Conservation (phyloP, 2,888 invertebrate genomes). For the Schrankia costaestrigalis region DNA sequence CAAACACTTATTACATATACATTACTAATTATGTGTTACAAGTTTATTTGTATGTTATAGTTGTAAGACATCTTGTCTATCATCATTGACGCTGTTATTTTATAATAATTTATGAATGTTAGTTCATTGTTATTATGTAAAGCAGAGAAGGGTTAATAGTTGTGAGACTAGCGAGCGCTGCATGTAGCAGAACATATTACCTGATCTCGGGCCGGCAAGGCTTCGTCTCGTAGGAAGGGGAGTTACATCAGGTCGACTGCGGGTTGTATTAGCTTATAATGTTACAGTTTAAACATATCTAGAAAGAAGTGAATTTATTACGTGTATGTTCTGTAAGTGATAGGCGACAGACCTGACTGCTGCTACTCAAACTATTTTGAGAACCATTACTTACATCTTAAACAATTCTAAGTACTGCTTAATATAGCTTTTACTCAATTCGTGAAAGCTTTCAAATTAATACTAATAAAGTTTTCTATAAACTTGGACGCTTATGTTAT, state of each 20-base stretch:
- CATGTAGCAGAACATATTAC: too few species aligned
- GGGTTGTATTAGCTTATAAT: slow-evolving; percentile 49
- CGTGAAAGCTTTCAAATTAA: too few species aligned
- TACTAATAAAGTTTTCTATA: too few species aligned
- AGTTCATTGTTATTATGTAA: slow-evolving; percentile 23
- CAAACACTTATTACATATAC: too few species aligned
- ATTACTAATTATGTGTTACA: slow-evolving; percentile 13
- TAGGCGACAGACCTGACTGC: slow-evolving; percentile 37
- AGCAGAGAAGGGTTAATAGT: slow-evolving; percentile 38
- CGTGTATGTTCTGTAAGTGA: slow-evolving; percentile 43
- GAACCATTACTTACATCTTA: too few species aligned
- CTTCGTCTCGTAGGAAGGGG: slow-evolving; percentile 14
- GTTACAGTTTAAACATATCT: slow-evolving; percentile 68
- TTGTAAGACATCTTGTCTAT: slow-evolving; percentile 21
- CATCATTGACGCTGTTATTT: slow-evolving; percentile 21
- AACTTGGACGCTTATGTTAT: too few species aligned
- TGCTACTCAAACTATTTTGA: too few species aligned
- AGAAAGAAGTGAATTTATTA: slow-evolving; percentile 60
- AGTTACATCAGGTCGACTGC: slow-evolving; percentile 30
- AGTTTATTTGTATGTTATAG: slow-evolving; percentile 29
- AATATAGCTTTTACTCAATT: too few species aligned
- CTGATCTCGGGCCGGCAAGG: too few species aligned
- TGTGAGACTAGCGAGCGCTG: too few species aligned
- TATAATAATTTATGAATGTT: slow-evolving; percentile 33
- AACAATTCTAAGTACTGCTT: too few species aligned